A percentile compares a stretch with the other conserved stretches of the same genome.
Evolutionary conservation across 2,888 invertebrate species (phyloP).

Genomic region (Nemoura dubitans): DNA sequence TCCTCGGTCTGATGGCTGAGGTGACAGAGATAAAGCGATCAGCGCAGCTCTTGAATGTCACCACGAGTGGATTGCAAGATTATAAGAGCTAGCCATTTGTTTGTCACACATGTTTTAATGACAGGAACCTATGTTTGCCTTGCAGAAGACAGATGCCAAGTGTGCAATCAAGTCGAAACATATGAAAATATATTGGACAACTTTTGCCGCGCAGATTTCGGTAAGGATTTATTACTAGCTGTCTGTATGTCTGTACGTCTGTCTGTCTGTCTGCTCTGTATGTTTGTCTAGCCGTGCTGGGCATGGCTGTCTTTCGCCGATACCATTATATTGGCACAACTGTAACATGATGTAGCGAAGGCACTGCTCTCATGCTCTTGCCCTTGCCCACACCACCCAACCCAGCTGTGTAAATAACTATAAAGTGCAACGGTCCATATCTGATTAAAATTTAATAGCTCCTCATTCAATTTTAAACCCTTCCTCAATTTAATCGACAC

Average conservation of each 20-base stretch:
- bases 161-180: constrained; percentile 67
- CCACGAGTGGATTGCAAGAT: background rate
- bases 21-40: background rate
- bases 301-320: background rate
- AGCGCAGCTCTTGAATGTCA: background rate
- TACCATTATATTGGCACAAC: background rate
- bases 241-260: background rate
- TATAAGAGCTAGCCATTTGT: background rate
- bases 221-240: constrained; percentile 44
- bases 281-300: background rate
- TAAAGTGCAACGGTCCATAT: background rate
- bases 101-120: constrained; percentile 2
- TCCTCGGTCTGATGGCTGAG: background rate
- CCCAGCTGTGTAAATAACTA: background rate
- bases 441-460: background rate
- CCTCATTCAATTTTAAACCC: too few species aligned
- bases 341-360: background rate
- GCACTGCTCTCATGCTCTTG: background rate
- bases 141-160: constrained; percentile 60
- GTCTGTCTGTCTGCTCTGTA: too few species aligned
- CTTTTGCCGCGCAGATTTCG: constrained; percentile 52
- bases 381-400: background rate
- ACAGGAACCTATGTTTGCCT: constrained; percentile 43
- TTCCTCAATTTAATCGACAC: too few species aligned
- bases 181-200: constrained; percentile 68